Conservation (phyloP, 1,140 invertebrate genomes). For the Limonius californicus region DNA sequence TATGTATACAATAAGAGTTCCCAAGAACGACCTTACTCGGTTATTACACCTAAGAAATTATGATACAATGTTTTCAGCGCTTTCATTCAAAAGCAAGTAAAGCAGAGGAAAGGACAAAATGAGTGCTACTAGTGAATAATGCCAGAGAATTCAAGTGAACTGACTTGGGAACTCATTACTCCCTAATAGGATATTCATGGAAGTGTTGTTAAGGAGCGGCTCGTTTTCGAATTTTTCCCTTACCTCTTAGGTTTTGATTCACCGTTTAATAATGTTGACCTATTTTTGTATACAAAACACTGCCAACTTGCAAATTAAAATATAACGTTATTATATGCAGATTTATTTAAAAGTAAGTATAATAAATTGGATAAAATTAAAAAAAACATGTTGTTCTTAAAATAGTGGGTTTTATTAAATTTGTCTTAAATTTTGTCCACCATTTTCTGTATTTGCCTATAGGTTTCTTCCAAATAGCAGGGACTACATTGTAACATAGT, state of each 20-base stretch:
- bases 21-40: background rate
- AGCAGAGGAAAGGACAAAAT: background rate
- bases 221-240: conserved; percentile 19
- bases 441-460: too few species aligned
- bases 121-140: conserved; percentile 14
- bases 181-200: conserved; percentile 28
- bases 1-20: background rate
- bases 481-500: too few species aligned
- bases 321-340: too few species aligned
- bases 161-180: conserved; percentile 29
- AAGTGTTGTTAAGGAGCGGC: conserved; percentile 20
- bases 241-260: conserved; percentile 24
- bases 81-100: background rate
- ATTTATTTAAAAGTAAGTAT: too few species aligned
- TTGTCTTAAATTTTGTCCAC: too few species aligned
- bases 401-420: too few species aligned
- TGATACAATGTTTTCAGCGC: background rate
- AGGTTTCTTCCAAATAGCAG: too few species aligned
- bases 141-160: conserved; percentile 21
- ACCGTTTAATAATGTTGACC: conserved; percentile 27
- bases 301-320: too few species aligned
- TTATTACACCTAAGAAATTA: background rate
- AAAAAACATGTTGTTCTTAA: too few species aligned
- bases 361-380: too few species aligned
- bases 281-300: too few species aligned